Evolutionary conservation across 2,888 invertebrate genomes (phyloP), one percentile per base, ranked within the genome.

Genomic region (Hydriomena furcata): DNA sequence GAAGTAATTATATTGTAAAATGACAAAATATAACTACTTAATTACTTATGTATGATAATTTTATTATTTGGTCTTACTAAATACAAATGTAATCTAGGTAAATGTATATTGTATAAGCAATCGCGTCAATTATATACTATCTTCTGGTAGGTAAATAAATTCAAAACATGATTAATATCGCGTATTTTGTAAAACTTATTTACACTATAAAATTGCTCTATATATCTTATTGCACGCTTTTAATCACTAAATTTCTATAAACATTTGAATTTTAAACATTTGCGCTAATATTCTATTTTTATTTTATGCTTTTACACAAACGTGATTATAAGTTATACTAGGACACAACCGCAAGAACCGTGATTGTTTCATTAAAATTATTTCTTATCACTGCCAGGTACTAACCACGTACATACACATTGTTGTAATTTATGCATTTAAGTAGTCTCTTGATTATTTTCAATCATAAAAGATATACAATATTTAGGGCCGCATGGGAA

Each of bases 261-360:
- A 30, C 5, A 2, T 32, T 34, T 21, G 21, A 8, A 34, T 20
- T 34, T 21, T 20, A 10, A 21, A 17, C n/a, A 34, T 24, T 10
- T 32, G 12, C 31, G 2, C n/a, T 45, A 24, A 17, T 31, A 21
- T 28, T 40, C 7, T 27, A 47, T 20, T 21, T 34, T 10, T 12
- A 8, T 17, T 17, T 17, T 55, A 38, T 25, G 44, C 20, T 49
- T 54, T 41, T 34, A 23, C 12, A 45, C 2, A 37, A 32, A 32
- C 34, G 13, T 41, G 31, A 36, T 35, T 41, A 13, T 24, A n/a
- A 27, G 28, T 42, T 37, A 46, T 25, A 55, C 56, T 65, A 63
- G 49, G 60, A 71, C 73, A 76, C 75, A 75, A 76, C 76, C 76
- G 36, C 61, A 61, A 59, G 55, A 68, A 70, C 75, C 73, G 52